phyloP scores from a whole-genome alignment of 2,113 vertebrate species.

The Gracilinanus agilis region DNA sequence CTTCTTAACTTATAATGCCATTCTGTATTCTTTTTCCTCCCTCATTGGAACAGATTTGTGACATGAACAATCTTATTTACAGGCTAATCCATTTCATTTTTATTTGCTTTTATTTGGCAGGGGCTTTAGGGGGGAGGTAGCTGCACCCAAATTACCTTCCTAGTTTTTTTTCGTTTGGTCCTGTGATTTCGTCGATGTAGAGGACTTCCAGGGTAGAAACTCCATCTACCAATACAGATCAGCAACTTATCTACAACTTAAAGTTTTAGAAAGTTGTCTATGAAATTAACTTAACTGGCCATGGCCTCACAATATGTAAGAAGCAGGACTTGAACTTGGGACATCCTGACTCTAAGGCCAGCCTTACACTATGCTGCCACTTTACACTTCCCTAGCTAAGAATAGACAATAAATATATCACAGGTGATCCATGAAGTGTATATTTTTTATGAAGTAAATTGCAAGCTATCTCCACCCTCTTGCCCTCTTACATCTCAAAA shows the following conservation, averaged over 20 bases:
- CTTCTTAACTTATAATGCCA: neutral
- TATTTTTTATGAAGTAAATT: neutral
- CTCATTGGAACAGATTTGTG: neutral
- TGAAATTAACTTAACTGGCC: neutral
- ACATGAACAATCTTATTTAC: neutral
- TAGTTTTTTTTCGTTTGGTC: neutral
- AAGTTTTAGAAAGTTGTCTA: neutral
- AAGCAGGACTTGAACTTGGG: neutral
- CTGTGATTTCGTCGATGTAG: neutral
- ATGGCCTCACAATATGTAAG: neutral
- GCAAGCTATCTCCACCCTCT: neutral
- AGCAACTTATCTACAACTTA: neutral
- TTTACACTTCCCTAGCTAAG: neutral
- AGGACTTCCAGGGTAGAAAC: neutral
- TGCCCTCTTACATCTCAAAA: constrained; percentile 15
- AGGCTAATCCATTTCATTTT: neutral
- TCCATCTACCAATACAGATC: neutral
- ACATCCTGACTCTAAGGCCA: neutral
- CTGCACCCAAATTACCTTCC: neutral
- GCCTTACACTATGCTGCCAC: neutral
- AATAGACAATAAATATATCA: neutral
- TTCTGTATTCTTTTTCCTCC: neutral
- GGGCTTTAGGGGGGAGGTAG: neutral
- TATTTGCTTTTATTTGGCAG: neutral
- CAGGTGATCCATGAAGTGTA: neutral